Evolutionary conservation across 2,888 invertebrate genomes (phyloP), one percentile per base, ranked within the genome.

Genomic region (Cryptocephalus moraei): DNA sequence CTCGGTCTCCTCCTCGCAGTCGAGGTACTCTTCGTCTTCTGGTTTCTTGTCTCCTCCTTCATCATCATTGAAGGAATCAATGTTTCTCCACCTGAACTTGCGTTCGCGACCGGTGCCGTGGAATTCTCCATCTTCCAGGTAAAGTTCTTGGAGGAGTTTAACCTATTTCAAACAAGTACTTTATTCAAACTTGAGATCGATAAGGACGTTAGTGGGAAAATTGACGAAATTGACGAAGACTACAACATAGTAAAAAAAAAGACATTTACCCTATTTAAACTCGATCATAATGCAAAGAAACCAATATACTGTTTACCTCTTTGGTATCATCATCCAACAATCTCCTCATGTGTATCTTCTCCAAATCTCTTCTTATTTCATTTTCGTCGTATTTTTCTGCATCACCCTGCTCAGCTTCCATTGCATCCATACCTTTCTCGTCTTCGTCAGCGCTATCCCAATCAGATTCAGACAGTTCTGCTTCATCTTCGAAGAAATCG

Each of bases 371-470:
- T 56, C 81, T 80, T 46, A 94, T 73, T 65, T 82, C 73, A n/a
- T 83, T 80, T 56, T 89, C 82, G 61, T 92, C 86, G 62, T 90
- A 82, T 33, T 83, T 77, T 49, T 94, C 94, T 9, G 79, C 77
- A 59, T 95, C 94, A 0, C 87, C 94, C 48, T 80, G 82, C 67
- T 94, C 93, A 3, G 79, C 73, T 65, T 94, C 93, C 68, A 91
- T 78, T 45, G 78, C 74, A 64, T 93, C 92, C 60, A 86, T 68
- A 46, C 80, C 82, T 33, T 78, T 78, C 69, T 91, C 90, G 67
- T 92, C 90, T 69, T 89, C 93, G 62, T 92, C 92, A 0, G 81
- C 91, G 41, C 90, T 90, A 0, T 82, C 90, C 82, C 86, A 89
- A 56, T 92, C 92, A 2, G 88, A 90, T 62, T 92, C 94, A 0